Conservation (phyloP, 2,797 vertebrate genomes). For the Champsocephalus esox region DNA sequence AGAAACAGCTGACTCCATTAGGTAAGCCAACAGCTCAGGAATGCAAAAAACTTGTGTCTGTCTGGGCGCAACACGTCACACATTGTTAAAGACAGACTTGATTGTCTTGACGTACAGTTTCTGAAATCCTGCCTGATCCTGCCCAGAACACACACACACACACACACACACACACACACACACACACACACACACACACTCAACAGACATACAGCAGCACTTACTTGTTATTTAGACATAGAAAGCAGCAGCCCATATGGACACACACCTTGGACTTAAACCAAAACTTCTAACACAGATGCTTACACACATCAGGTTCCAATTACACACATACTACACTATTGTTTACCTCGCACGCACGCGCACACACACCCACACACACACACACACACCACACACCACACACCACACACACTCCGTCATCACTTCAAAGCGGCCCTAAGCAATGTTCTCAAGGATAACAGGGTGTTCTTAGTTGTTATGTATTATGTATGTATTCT, state of each 20-base stretch:
- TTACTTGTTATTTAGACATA: too few species aligned
- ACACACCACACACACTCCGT: slow-evolving; percentile 17
- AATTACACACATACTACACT: too few species aligned
- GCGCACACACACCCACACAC: slow-evolving; percentile 5
- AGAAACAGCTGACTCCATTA: slow-evolving; percentile 32
- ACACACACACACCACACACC: background rate
- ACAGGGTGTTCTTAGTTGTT: slow-evolving; percentile 41
- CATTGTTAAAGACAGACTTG: slow-evolving; percentile 55
- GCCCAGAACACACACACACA: slow-evolving; percentile 30
- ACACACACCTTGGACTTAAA: too few species aligned
- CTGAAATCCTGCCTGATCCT: slow-evolving; percentile 68
- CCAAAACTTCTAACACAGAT: too few species aligned
- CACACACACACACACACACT: too few species aligned
- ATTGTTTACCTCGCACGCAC: background rate
- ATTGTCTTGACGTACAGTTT: slow-evolving; percentile 67
- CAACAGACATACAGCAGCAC: too few species aligned
- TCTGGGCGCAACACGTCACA: slow-evolving; percentile 14
- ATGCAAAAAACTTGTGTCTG: slow-evolving; percentile 7
- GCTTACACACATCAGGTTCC: too few species aligned
- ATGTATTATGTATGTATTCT: background rate
- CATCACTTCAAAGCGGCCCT: slow-evolving; percentile 45
- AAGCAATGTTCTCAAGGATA: slow-evolving; percentile 67
- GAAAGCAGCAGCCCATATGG: too few species aligned
- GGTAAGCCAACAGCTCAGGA: slow-evolving; percentile 25
- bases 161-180: background rate